These are phyloP conservation scores for Lepus europaeus DNA, from an alignment of 2,113 vertebrate genomes.

Conservation along the genomic window DNA sequence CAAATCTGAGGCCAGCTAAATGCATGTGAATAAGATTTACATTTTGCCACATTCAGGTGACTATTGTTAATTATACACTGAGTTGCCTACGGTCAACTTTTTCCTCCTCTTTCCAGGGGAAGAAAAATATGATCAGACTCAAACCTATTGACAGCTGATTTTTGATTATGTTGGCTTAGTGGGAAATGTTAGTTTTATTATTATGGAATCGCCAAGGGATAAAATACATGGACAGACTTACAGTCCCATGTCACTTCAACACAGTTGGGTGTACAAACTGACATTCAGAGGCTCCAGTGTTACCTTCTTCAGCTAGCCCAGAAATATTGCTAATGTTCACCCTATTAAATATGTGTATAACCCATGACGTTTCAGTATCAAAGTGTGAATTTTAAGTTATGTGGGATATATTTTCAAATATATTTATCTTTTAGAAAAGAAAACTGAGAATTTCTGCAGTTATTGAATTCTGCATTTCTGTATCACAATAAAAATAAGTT, in stretches of 20 bases:
- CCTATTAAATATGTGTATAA: background rate
- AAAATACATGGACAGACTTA: background rate
- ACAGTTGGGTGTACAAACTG: background rate
- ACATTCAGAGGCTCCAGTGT: background rate
- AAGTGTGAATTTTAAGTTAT: constrained; percentile 5
- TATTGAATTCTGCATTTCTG: background rate
- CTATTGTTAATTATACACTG: background rate
- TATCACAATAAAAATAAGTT: constrained; percentile 7
- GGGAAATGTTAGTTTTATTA: background rate
- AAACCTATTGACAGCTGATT: background rate
- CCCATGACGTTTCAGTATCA: background rate
- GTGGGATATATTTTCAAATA: background rate
- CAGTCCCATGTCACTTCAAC: background rate
- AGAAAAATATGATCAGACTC: background rate
- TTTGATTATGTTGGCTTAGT: background rate
- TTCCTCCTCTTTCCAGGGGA: background rate
- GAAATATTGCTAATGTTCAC: background rate
- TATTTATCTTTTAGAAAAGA: constrained; percentile 10
- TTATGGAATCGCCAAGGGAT: background rate
- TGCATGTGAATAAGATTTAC: background rate
- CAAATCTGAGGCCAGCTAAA: background rate
- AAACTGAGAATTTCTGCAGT: background rate
- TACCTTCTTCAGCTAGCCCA: background rate
- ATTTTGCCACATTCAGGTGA: background rate
- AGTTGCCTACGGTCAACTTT: background rate